A percentile compares a stretch with the other conserved stretches of the same genome.
phyloP scores from a whole-genome alignment of 1,140 invertebrate species.

The Drosophila sturtevanti region DNA sequence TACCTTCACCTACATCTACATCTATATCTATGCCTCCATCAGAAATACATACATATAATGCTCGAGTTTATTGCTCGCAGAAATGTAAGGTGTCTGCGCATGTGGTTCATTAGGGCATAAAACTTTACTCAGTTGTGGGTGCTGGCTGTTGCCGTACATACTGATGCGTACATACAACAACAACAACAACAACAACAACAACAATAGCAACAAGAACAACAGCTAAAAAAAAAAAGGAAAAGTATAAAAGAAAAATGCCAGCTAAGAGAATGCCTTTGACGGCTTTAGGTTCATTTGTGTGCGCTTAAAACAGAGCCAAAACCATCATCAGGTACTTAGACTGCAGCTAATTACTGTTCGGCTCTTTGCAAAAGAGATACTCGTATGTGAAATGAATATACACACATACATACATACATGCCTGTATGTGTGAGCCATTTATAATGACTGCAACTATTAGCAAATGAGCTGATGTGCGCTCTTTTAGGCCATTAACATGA shows the following conservation, averaged over 20 bases:
- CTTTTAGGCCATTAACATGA: conserved; percentile 7
- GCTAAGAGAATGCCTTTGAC: conserved; percentile 42
- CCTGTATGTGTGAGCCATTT: not conserved
- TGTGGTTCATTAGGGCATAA: conserved; percentile 38
- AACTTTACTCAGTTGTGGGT: conserved; percentile 28
- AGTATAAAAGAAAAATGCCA: conserved; percentile 8
- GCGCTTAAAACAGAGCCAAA: conserved; percentile 25
- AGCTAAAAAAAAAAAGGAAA: conserved; percentile 7
- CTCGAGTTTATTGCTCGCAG: not conserved
- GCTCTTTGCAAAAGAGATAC: conserved; percentile 29
- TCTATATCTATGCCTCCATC: not conserved
- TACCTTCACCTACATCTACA: not conserved
- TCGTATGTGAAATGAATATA: not conserved
- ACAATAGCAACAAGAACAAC: not conserved
- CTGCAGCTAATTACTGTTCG: conserved; percentile 65
- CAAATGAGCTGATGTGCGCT: conserved; percentile 31
- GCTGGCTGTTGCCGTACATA: conserved; percentile 6
- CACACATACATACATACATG: not conserved
- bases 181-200: not conserved
- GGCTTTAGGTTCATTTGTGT: conserved; percentile 65
- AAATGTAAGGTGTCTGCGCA: not conserved
- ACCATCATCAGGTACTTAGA: conserved; percentile 38
- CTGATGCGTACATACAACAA: conserved; percentile 1
- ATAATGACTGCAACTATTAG: conserved; percentile 64
- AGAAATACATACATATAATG: conserved; percentile 7